Base-by-base conservation (phyloP, 2,888 invertebrate species). In the Drosophila longiperda region DNA sequence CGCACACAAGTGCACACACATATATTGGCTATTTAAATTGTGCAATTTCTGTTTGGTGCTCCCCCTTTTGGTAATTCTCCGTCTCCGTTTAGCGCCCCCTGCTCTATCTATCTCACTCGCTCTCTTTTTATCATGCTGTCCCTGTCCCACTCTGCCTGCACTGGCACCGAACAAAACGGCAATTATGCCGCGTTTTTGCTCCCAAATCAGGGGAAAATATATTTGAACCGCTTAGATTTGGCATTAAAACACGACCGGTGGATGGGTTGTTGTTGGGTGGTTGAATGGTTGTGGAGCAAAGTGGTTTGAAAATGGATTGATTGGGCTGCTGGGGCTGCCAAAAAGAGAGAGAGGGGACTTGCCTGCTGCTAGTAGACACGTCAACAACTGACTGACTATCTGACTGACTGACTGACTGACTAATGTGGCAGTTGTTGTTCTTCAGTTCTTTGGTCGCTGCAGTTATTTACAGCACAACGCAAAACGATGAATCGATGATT, bases 401-500 rank as follows among this genome's bases (percentile, higher is more conserved):
- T 36, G 54, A 11, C 66, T 60, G 53, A 38, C 48, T 61, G 29
- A 5, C 29, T 29, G 29, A 64, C 61, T 70, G 71, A 32, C 54
- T 68, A 75, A 63, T 65, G 57, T 34, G 9, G 38, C 70, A 60
- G 57, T 38, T 61, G 53, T 57, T 57, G 53, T 32, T 32, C 50
- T 36, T 5, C 71, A 55, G 62, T 52, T 61, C 77, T 72, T 68
- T 76, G 68, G 60, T 74, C 50, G 66, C 65, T 62, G 63, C 73
- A 75, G 83, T 87, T 87, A 89, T 90, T 86, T 88, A 88, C 81
- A 81, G 80, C 62, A 64, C 78, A 75, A 68, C 71, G 80, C 82
- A 83, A 89, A 89, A 87, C 85, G 88, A 90, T 90, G 87, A 89
- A 90, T 90, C 83, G 90, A 88, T 87, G 90, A 89, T 86, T 83